Conservation (phyloP, 2,888 invertebrate genomes). For the Sarcophaga subvicina region DNA sequence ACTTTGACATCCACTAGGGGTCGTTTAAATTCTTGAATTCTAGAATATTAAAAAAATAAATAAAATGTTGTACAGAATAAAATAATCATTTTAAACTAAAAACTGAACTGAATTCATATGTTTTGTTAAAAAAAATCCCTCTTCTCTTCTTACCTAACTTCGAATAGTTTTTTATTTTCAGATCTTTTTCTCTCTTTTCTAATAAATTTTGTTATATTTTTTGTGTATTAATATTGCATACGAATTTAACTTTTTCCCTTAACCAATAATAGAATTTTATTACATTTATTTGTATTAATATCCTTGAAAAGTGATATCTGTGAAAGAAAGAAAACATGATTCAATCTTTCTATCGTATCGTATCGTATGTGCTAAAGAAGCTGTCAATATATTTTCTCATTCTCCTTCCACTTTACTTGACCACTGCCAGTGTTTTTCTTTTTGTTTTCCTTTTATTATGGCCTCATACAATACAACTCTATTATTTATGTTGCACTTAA, state of each 20-base stretch:
- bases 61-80: no score
- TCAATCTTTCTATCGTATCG: conserved; percentile 21
- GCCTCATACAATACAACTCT: conserved; percentile 31
- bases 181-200: no score
- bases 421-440: conserved; percentile 27
- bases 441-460: conserved; percentile 31
- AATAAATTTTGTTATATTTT: no score
- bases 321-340: conserved; percentile 28
- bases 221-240: no score
- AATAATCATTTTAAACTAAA: no score
- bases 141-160: no score
- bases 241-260: background rate
- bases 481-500: conserved; percentile 73
- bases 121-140: no score
- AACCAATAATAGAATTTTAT: conserved; percentile 26
- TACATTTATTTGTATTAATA: conserved; percentile 20
- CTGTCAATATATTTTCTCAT: background rate
- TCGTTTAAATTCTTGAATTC: no score
- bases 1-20: no score
- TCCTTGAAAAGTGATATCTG: conserved; percentile 42
- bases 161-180: no score
- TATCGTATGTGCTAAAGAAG: background rate
- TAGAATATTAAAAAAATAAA: no score
- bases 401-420: conserved; percentile 13
- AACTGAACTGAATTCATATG: no score